A percentile compares a stretch with the other conserved stretches of the same genome.
Conservation (phyloP, 2,888 invertebrate genomes). For the Subacronicta megacephala region DNA sequence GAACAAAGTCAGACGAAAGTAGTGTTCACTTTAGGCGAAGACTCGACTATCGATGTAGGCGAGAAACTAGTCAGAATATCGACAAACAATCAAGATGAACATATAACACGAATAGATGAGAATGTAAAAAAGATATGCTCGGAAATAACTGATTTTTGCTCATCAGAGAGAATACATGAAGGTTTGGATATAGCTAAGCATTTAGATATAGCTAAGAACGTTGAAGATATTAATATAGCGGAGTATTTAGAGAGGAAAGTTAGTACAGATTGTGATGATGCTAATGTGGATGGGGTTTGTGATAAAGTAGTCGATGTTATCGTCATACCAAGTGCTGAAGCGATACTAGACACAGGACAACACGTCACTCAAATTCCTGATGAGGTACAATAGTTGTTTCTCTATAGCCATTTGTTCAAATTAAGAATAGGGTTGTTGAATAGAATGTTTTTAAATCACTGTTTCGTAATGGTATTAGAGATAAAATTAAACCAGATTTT, state of each 20-base stretch:
- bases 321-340: constrained; percentile 82
- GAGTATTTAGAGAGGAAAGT: constrained; percentile 60
- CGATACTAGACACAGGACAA: constrained; percentile 78
- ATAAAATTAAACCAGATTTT: not conserved
- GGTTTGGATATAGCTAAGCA: constrained; percentile 71
- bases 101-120: constrained; percentile 64
- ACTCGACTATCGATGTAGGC: constrained; percentile 55
- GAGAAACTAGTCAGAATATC: constrained; percentile 77
- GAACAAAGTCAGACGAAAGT: constrained; percentile 65
- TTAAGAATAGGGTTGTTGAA: constrained; percentile 16
- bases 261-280: constrained; percentile 56
- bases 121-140: constrained; percentile 79
- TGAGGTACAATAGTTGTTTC: constrained; percentile 26
- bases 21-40: constrained; percentile 79
- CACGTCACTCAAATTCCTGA: constrained; percentile 36
- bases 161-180: constrained; percentile 61
- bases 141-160: constrained; percentile 78
- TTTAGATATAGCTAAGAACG: constrained; percentile 40
- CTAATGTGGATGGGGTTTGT: constrained; percentile 66
- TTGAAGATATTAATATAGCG: constrained; percentile 51
- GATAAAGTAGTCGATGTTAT: constrained; percentile 79
- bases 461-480: not conserved
- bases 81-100: constrained; percentile 78
- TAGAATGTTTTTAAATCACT: not conserved
- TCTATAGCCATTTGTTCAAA: constrained; percentile 28